phyloP scores from a whole-genome alignment of 2,888 invertebrate genomes.

The Apamea sordens region DNA sequence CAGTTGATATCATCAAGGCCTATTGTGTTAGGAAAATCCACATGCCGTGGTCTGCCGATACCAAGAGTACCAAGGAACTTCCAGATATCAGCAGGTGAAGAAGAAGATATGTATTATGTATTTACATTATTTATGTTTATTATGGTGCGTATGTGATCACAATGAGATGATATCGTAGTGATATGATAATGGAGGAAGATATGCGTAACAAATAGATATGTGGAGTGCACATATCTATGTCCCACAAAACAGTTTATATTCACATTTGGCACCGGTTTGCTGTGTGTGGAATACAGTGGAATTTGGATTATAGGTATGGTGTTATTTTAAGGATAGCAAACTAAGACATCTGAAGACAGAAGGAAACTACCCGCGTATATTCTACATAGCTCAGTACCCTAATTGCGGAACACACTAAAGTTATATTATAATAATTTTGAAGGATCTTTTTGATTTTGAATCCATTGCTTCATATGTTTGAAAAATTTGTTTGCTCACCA shows the following conservation, averaged over 20 bases:
- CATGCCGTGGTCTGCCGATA: too few relatives aligned
- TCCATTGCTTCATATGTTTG: neutral
- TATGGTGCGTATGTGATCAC: slow-evolving; percentile 13
- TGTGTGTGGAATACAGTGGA: slow-evolving; percentile 10
- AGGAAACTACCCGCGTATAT: neutral
- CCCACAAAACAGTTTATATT: slow-evolving; percentile 36
- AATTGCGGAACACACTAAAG: neutral
- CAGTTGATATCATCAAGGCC: too few relatives aligned
- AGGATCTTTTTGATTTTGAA: neutral
- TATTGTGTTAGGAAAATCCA: too few relatives aligned
- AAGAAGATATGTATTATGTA: too few relatives aligned
- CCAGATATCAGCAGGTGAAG: too few relatives aligned
- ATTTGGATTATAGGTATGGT: neutral
- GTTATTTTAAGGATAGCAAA: neutral
- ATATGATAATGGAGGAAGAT: slow-evolving; percentile 31
- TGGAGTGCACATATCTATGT: slow-evolving; percentile 3
- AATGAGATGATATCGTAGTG: slow-evolving; percentile 32
- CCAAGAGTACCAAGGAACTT: too few relatives aligned
- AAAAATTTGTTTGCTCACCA: neutral
- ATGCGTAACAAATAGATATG: slow-evolving; percentile 10
- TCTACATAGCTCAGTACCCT: neutral
- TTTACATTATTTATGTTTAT: slow-evolving; percentile 34
- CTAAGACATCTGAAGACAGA: neutral
- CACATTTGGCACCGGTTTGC: slow-evolving; percentile 27
- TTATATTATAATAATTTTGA: too few relatives aligned